A percentile compares a stretch with the other conserved stretches of the same genome.
phyloP scores from a whole-genome alignment of 2,797 vertebrate genomes.

The Pseudopleuronectes americanus region DNA sequence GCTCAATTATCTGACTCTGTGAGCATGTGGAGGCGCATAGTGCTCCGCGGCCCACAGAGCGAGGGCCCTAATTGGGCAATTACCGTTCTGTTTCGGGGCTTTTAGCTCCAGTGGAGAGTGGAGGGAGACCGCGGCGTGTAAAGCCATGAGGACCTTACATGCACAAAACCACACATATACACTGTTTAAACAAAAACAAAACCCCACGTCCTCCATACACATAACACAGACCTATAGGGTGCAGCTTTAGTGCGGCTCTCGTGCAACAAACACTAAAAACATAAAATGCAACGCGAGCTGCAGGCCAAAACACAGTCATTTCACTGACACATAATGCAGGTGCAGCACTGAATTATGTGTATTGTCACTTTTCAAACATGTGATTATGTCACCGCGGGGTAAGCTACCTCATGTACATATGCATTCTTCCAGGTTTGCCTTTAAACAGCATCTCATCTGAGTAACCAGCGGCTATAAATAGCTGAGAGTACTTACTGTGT shows the following conservation, averaged over 20 bases:
- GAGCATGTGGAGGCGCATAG: slow-evolving; percentile 88
- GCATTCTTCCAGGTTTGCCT: slow-evolving; percentile 61
- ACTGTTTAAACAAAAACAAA: slow-evolving; percentile 82
- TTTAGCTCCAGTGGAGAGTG: slow-evolving; percentile 93
- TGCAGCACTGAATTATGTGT: slow-evolving; percentile 54
- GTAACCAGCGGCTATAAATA: slow-evolving; percentile 55
- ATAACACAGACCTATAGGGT: slow-evolving; percentile 56
- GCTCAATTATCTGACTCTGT: slow-evolving; percentile 96
- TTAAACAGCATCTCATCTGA: slow-evolving; percentile 57
- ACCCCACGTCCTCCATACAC: slow-evolving; percentile 66
- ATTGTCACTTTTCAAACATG: slow-evolving; percentile 65
- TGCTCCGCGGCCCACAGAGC: slow-evolving; percentile 88
- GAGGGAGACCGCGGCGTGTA: slow-evolving; percentile 88
- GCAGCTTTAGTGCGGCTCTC: slow-evolving; percentile 57
- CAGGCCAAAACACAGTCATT: slow-evolving; percentile 59
- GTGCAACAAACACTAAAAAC: slow-evolving; percentile 69
- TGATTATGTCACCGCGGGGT: slow-evolving; percentile 42
- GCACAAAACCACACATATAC: slow-evolving; percentile 77
- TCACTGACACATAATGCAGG: slow-evolving; percentile 64
- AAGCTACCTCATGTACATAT: slow-evolving; percentile 52
- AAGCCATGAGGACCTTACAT: slow-evolving; percentile 82
- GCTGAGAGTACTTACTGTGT: slow-evolving; percentile 53
- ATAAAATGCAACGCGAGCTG: slow-evolving; percentile 61
- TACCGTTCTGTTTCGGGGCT: slow-evolving; percentile 97
- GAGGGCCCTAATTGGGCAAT: slow-evolving; percentile 99